Conservation (phyloP, 2,888 invertebrate genomes). For the Acleris sparsana region DNA sequence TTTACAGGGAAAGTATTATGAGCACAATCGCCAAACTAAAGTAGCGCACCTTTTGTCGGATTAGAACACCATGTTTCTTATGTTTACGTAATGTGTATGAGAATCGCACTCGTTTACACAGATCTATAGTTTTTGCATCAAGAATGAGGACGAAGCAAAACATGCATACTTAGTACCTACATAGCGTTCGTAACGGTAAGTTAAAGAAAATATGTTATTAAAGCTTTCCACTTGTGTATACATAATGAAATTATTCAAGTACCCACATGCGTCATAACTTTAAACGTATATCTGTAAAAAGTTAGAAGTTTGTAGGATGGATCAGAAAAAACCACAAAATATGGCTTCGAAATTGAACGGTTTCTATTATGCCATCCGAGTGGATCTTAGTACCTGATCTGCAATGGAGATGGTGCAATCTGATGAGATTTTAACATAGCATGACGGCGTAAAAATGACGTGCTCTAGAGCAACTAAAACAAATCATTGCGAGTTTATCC, state of each 20-base stretch:
- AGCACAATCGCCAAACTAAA: slow-evolving; percentile 61
- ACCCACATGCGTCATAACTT: slow-evolving; percentile 35
- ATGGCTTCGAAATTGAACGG: slow-evolving; percentile 1
- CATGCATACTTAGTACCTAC: slow-evolving; percentile 1
- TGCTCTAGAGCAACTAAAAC: slow-evolving; percentile 46
- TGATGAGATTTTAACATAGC: slow-evolving; percentile 60
- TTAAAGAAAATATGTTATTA: slow-evolving; percentile 22
- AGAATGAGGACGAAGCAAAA: slow-evolving; percentile 40
- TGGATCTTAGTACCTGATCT: slow-evolving; percentile 44
- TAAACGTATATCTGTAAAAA: not conserved
- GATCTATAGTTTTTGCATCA: slow-evolving; percentile 45
- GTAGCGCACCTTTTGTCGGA: slow-evolving; percentile 69
- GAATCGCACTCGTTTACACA: slow-evolving; percentile 50
- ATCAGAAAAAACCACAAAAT: not conserved
- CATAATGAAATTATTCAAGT: slow-evolving; percentile 10
- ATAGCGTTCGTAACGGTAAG: slow-evolving; percentile 9
- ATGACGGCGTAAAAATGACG: slow-evolving; percentile 56
- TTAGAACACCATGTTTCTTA: slow-evolving; percentile 57
- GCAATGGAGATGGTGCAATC: slow-evolving; percentile 47
- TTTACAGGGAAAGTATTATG: slow-evolving; percentile 59
- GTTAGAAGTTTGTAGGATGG: not conserved
- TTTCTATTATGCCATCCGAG: slow-evolving; percentile 39
- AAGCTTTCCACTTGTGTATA: slow-evolving; percentile 29
- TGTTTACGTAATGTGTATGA: slow-evolving; percentile 60
- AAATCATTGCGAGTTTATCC: slow-evolving; percentile 46